Evolutionary conservation across 2,888 invertebrate species (phyloP).

Genomic region (Tetragonula carbonaria): DNA sequence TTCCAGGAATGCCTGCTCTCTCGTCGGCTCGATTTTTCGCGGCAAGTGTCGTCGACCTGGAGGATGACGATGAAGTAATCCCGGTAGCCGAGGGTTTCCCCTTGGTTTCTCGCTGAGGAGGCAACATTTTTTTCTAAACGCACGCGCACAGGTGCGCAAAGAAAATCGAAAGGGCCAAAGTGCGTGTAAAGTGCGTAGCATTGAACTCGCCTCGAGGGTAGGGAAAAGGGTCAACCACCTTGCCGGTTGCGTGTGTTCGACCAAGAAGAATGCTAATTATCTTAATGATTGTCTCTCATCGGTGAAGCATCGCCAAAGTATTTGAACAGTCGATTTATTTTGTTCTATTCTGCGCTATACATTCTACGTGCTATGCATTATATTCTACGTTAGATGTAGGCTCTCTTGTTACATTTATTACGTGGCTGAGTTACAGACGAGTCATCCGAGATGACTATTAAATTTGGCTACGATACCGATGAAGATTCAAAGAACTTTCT

Average conservation of each 20-base stretch:
- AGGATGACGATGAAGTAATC: slow-evolving; percentile 45
- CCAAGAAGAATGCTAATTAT: slow-evolving; percentile 69
- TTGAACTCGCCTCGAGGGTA: slow-evolving; percentile 35
- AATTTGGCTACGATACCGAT: too few relatives aligned
- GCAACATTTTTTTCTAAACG: slow-evolving; percentile 20
- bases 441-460: too few relatives aligned
- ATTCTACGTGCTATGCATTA: too few relatives aligned
- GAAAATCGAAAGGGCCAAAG: slow-evolving; percentile 63
- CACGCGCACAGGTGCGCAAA: slow-evolving; percentile 41
- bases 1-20: slow-evolving; percentile 40
- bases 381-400: too few relatives aligned
- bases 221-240: slow-evolving; percentile 65
- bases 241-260: slow-evolving; percentile 55
- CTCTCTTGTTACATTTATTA: too few relatives aligned
- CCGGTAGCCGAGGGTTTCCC: neutral
- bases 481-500: too few relatives aligned
- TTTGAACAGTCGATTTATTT: neutral
- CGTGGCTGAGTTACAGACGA: too few relatives aligned
- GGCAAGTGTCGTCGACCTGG: slow-evolving; percentile 46
- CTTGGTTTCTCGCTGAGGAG: slow-evolving; percentile 11
- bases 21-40: slow-evolving; percentile 17
- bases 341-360: neutral
- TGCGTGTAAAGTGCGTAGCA: slow-evolving; percentile 25
- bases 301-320: neutral
- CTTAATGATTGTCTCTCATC: slow-evolving; percentile 64